Base-by-base conservation (phyloP, 2,797 vertebrate species). In the Petrocephalus schoutedeni region DNA sequence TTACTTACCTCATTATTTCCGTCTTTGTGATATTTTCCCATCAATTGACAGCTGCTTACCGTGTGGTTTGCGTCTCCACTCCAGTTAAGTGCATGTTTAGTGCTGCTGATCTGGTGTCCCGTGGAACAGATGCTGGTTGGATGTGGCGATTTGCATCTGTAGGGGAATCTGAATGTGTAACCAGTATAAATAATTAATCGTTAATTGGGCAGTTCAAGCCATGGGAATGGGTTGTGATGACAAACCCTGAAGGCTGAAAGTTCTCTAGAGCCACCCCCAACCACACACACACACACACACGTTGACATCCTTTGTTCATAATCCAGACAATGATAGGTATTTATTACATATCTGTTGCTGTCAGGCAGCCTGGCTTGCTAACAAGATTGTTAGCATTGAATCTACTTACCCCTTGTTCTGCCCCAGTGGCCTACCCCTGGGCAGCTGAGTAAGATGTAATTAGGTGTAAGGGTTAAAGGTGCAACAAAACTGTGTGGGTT, bases 1-100 rank as follows among this genome's bases (percentile, higher is more conserved):
- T 45, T 41, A 77, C 71, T 77, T 77, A 77, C 71, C 71, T 77
- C 71, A 77, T 77, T 77, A 77, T 77, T 32, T 77, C 64, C 10
- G 6, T 77, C 71, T 77, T 45, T 77, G 32, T 77, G 71, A 77
- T 77, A 77, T 77, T 77, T 77, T 45, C 71, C 16, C 36, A 77
- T 45, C 71, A 77, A 45, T n/a, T 77, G 71, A 36, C 71, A 77
- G 71, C 71, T 45, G 71, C 41, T 41, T 77, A 77, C 71, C 8
- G 36, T 36, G n/a, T 45, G 71, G 41, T 45, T 8, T 45, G 71
- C 1, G 36, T 45, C 71, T 77, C 36, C 36, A 10, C 64, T 71
- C 28, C 12, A 71, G 64, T 71, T 71, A 71, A 71, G 64, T 71
- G 64, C 64, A 36, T 71, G 64, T 36, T 77, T 77, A 77, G 19